Evolutionary conservation across 2,113 vertebrate genomes (phyloP), one percentile per base, ranked within the genome.

Genomic region (Myotis yumanensis): DNA sequence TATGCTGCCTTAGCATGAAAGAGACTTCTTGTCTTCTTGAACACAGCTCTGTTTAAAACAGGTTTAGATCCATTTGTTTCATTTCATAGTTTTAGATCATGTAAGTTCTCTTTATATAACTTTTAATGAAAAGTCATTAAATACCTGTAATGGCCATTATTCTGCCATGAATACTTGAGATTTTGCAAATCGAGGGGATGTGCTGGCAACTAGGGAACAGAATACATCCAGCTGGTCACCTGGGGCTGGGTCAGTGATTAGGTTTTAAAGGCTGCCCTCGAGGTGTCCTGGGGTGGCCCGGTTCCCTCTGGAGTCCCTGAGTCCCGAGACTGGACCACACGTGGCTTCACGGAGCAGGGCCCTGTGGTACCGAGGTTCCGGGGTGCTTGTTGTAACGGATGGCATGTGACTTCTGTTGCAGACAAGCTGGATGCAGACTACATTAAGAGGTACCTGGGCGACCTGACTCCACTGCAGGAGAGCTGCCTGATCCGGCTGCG

Each of bases 381-480:
- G 59, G 14, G 23, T 4, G 17, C 64, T 16, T 48, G 28, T 22
- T 43, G 66, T 75, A 28, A 95, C 9, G 79, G 83, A 93, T 32
- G 20, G 48, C 72, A 0, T 28, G 23, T 75, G 0, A 40, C 0
- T 98, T 90, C 2, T 22, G 2, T 97, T 98, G 46, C 87, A 99
- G 99, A 99, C 97, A 99, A 99, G 90, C 92, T 99, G 17, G 99
- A 99, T 0, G 99, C 99, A 3, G 99, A 99, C 96, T 99, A 99
- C 98, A 99, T 99, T 98, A 99, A 99, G 97, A 98, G 99, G 57
- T 99, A 99, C 96, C 98, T 99, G 89, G 99, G 99, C 14, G 99
- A 99, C 97, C 97, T 99, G 98, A 99, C 99, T 0, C 99, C 99
- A 0, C 98, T 99, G 96, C 99, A 99, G 97, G 99, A 99, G 97